Evolutionary conservation across 2,113 vertebrate species (phyloP).

Genomic region (Cynocephalus volans): DNA sequence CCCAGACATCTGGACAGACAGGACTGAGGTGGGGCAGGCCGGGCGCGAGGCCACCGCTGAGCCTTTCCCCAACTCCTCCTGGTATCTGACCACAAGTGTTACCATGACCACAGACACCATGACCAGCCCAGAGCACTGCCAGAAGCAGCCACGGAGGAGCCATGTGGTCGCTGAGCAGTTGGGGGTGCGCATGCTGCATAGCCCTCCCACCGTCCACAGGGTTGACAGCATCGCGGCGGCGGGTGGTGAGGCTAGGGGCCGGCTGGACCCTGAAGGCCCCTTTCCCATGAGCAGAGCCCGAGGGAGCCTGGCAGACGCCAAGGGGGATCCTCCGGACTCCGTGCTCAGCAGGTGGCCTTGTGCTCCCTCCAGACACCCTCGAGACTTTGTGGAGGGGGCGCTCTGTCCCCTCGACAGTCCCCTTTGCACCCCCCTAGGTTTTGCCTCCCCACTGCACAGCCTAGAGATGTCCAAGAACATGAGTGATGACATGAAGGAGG

Average conservation of each 20-base stretch:
- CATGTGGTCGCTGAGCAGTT: conserved; percentile 89
- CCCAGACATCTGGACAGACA: conserved; percentile 91
- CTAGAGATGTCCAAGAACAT: conserved; percentile 96
- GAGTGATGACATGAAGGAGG: conserved; percentile 99
- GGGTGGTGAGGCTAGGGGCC: conserved; percentile 65
- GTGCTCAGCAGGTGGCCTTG: conserved; percentile 94
- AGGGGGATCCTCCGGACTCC: conserved; percentile 88
- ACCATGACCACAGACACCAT: conserved; percentile 97
- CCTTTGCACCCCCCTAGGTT: conserved; percentile 93
- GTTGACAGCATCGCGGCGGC: conserved; percentile 84
- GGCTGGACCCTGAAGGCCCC: conserved; percentile 73
- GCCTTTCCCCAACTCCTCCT: conserved; percentile 93
- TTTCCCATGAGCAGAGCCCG: conserved; percentile 91
- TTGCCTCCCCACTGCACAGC: conserved; percentile 92
- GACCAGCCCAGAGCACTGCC: conserved; percentile 96
- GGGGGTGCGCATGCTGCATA: conserved; percentile 92
- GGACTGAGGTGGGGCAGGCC: conserved; percentile 87
- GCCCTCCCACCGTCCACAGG: conserved; percentile 89
- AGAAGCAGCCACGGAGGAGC: conserved; percentile 90
- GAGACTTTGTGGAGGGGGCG: conserved; percentile 89
- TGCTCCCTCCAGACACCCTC: conserved; percentile 90
- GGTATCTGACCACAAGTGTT: conserved; percentile 97
- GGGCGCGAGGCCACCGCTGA: conserved; percentile 86
- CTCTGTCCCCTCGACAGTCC: conserved; percentile 89
- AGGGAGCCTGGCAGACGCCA: conserved; percentile 86